Conservation (phyloP, 2,888 invertebrate species). For the Lordiphosa andalusiaca region DNA sequence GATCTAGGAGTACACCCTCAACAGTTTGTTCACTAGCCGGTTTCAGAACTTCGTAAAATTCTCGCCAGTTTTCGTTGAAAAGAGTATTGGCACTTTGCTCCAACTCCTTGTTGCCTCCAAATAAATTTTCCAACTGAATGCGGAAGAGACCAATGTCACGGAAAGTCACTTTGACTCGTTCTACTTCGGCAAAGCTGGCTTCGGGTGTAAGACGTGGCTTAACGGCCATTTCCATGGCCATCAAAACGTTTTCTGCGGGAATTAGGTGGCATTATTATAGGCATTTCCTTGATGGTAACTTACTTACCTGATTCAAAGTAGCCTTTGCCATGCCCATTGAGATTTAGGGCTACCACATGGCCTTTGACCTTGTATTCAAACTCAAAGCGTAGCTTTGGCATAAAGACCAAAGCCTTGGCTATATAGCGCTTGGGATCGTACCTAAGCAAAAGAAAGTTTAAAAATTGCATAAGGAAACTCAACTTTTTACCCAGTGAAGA, state of each 20-base stretch:
- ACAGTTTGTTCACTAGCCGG: conserved; percentile 85
- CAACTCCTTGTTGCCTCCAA: conserved; percentile 73
- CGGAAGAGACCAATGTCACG: conserved; percentile 83
- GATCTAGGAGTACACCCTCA: conserved; percentile 84
- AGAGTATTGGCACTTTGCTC: conserved; percentile 86
- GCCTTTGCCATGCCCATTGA: conserved; percentile 83
- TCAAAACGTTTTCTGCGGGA: conserved; percentile 38
- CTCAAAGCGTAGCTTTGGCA: conserved; percentile 84
- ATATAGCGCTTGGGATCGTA: conserved; percentile 34
- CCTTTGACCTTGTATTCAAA: conserved; percentile 85
- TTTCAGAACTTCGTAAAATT: conserved; percentile 84
- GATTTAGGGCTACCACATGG: conserved; percentile 84
- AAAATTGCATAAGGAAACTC: background rate
- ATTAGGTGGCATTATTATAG: too few relatives aligned
- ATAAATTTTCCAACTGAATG: conserved; percentile 85
- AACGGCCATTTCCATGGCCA: conserved; percentile 29
- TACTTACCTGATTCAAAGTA: conserved; percentile 84
- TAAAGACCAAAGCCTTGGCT: conserved; percentile 74
- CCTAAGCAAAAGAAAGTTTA: conserved; percentile 16
- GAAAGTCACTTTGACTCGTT: conserved; percentile 83
- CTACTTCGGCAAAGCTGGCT: conserved; percentile 84
- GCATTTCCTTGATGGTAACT: background rate
- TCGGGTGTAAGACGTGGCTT: conserved; percentile 32
- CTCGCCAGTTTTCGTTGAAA: conserved; percentile 86
- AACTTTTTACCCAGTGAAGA: too few relatives aligned